A percentile compares a stretch with the other conserved stretches of the same genome.
These are phyloP conservation scores for Monochamus saltuarius DNA, from an alignment of 1,140 invertebrate species.

Conservation along the genomic window DNA sequence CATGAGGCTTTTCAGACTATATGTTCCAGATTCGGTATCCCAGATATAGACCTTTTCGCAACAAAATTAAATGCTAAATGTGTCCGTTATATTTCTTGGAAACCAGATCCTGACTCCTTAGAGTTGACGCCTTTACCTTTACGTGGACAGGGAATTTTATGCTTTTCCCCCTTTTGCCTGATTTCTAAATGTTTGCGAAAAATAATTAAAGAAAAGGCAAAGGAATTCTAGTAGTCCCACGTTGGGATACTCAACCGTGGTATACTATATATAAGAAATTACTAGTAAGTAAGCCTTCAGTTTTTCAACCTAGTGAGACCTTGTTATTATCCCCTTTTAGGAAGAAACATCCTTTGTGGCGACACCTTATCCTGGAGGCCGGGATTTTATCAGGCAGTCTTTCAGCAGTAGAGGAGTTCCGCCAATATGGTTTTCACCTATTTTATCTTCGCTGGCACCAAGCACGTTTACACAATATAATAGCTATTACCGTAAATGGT, in stretches of 20 bases:
- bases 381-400: no score
- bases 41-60: slow-evolving; percentile 22
- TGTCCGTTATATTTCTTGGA: slow-evolving; percentile 15
- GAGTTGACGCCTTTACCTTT: slow-evolving; percentile 7
- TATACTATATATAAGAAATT: slow-evolving; percentile 1
- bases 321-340: neutral
- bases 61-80: slow-evolving; percentile 19
- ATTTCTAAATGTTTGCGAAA: slow-evolving; percentile 8
- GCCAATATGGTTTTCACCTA: neutral
- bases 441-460: neutral
- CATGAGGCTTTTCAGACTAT: slow-evolving; percentile 7
- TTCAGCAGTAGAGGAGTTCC: neutral
- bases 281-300: neutral
- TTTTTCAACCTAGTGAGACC: neutral
- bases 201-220: slow-evolving; percentile 23
- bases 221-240: slow-evolving; percentile 20
- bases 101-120: neutral
- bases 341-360: neutral
- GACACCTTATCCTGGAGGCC: no score
- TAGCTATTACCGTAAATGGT: neutral
- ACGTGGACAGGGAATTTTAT: slow-evolving; percentile 9
- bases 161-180: slow-evolving; percentile 19
- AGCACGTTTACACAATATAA: slow-evolving; percentile 4
- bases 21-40: slow-evolving; percentile 8
- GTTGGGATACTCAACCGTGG: slow-evolving; percentile 20